Conservation (phyloP, 1,140 invertebrate genomes). For the Lysiphlebus fabarum region DNA sequence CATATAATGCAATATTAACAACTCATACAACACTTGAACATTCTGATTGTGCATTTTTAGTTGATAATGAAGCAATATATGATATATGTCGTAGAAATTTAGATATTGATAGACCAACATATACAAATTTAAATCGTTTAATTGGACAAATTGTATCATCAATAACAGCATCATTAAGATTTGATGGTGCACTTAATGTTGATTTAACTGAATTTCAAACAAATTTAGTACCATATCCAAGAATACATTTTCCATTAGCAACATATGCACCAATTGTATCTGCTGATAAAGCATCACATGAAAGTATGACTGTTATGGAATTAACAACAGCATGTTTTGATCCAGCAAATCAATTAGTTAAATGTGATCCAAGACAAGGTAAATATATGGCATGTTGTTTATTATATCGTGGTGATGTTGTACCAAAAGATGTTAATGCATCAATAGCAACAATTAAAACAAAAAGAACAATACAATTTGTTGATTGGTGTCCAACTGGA, state of each 20-base stretch:
- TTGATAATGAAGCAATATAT: constrained; percentile 79
- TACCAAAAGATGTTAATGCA: constrained; percentile 55
- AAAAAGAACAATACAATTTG: constrained; percentile 54
- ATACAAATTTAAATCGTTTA: constrained; percentile 60
- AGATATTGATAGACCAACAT: constrained; percentile 58
- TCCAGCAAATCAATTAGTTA: constrained; percentile 61
- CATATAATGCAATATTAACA: constrained; percentile 76
- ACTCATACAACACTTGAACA: constrained; percentile 72
- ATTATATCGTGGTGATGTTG: constrained; percentile 58
- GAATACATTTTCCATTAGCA: constrained; percentile 61
- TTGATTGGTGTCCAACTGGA: constrained; percentile 62
- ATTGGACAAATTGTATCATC: constrained; percentile 59
- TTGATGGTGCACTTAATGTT: constrained; percentile 63
- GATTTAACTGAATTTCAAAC: constrained; percentile 68
- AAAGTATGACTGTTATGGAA: constrained; percentile 56
- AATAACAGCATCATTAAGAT: constrained; percentile 58
- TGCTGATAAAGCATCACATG: constrained; percentile 56
- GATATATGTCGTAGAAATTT: constrained; percentile 61
- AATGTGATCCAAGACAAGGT: constrained; percentile 52
- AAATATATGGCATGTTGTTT: constrained; percentile 59
- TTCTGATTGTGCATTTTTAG: constrained; percentile 75
- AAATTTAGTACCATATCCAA: constrained; percentile 63
- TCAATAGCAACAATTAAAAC: constrained; percentile 54
- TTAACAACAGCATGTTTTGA: constrained; percentile 62
- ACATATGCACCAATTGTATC: constrained; percentile 59